Conservation (phyloP, 2,888 invertebrate species). For the Lottia scabra region DNA sequence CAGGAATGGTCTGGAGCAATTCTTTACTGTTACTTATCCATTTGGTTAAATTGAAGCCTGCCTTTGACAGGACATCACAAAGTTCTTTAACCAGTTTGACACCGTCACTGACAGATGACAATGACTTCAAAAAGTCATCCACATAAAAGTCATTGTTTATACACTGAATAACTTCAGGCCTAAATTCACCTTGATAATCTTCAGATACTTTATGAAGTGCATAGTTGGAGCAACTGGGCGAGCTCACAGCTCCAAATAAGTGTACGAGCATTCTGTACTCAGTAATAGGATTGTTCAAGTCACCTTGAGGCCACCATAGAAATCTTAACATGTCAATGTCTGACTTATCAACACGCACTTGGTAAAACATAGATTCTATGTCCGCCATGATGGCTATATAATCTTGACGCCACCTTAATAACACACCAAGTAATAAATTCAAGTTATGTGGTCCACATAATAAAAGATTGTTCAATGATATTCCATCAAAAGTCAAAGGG, state of each 20-base stretch:
- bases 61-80: neutral
- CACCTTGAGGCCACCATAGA: slow-evolving; percentile 29
- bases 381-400: slow-evolving; percentile 32
- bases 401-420: slow-evolving; percentile 34
- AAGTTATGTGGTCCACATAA: slow-evolving; percentile 36
- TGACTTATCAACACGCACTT: slow-evolving; percentile 24
- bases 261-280: slow-evolving; percentile 2
- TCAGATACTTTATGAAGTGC: neutral
- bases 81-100: slow-evolving; percentile 17
- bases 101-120: slow-evolving; percentile 8
- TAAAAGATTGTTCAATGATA: slow-evolving; percentile 31
- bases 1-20: slow-evolving; percentile 17
- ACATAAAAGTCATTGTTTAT: slow-evolving; percentile 33
- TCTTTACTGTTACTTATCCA: slow-evolving; percentile 20
- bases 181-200: neutral
- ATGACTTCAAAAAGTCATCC: slow-evolving; percentile 27
- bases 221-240: neutral
- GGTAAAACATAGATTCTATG: slow-evolving; percentile 32
- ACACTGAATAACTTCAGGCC: too few species aligned
- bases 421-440: slow-evolving; percentile 36
- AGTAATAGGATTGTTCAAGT: neutral
- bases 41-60: slow-evolving; percentile 21
- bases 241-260: too few species aligned
- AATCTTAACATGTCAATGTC: slow-evolving; percentile 28
- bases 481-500: slow-evolving; percentile 26